phyloP scores from a whole-genome alignment of 2,797 vertebrate species.

The Hippocampus kuda region DNA sequence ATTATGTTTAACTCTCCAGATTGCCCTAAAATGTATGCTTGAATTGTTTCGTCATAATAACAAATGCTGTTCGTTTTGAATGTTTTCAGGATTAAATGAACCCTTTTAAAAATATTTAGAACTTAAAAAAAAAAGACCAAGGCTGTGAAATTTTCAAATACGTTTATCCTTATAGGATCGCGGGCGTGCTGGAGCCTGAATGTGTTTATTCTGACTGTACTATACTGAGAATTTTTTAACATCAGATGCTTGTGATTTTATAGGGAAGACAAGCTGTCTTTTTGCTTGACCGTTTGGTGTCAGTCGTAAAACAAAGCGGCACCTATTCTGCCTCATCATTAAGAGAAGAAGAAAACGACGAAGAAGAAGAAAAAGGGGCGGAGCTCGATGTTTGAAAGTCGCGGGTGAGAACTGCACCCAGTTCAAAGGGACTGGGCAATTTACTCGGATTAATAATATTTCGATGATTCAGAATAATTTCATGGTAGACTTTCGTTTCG shows the following conservation, averaged over 20 bases:
- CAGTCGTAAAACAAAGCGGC: neutral
- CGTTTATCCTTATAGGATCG: too few relatives aligned
- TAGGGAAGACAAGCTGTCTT: neutral
- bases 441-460: too few relatives aligned
- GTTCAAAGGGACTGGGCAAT: neutral
- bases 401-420: conserved; percentile 47
- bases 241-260: too few relatives aligned
- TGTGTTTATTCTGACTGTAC: too few relatives aligned
- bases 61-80: neutral
- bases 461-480: neutral
- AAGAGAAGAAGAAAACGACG: conserved; percentile 8
- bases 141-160: neutral
- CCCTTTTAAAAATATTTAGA: neutral
- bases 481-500: neutral
- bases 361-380: conserved; percentile 17
- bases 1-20: neutral
- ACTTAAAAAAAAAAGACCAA: neutral
- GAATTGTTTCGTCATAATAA: neutral
- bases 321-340: neutral
- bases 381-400: conserved; percentile 65
- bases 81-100: too few relatives aligned
- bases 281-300: conserved; percentile 20
- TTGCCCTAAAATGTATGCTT: neutral
- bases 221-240: too few relatives aligned
- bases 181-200: too few relatives aligned